Evolutionary conservation across 2,888 invertebrate species (phyloP).

Genomic region (Ischnura elegans): DNA sequence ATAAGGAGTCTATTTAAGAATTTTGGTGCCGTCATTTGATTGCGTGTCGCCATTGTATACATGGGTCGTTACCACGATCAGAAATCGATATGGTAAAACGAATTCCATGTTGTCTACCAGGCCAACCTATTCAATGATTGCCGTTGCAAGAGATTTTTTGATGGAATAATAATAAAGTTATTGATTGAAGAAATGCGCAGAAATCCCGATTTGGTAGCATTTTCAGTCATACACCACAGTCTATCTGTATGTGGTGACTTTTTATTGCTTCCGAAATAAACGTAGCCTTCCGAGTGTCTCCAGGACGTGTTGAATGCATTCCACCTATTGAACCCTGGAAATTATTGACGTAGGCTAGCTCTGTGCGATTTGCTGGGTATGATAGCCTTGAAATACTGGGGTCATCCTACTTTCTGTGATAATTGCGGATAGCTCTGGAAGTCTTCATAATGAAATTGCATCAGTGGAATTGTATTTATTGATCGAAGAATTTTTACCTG

Average conservation of each 20-base stretch:
- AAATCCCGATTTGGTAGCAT: background rate
- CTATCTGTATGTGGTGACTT: background rate
- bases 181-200: background rate
- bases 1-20: no score
- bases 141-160: no score
- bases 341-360: slow-evolving; percentile 8
- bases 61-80: background rate
- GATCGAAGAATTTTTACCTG: background rate
- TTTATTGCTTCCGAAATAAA: background rate
- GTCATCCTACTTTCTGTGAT: background rate
- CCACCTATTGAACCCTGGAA: background rate
- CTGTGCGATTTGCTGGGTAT: background rate
- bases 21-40: no score
- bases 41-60: background rate
- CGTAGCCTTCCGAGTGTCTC: background rate
- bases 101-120: no score
- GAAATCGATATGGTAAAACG: background rate
- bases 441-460: background rate
- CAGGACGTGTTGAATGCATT: background rate
- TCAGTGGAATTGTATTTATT: background rate
- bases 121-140: no score
- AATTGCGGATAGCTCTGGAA: background rate
- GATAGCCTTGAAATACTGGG: background rate
- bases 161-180: no score
- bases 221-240: background rate